These are phyloP conservation scores for Melanotaenia pygmaea DNA, from an alignment of 2,797 vertebrate species.

Conservation along the genomic window DNA sequence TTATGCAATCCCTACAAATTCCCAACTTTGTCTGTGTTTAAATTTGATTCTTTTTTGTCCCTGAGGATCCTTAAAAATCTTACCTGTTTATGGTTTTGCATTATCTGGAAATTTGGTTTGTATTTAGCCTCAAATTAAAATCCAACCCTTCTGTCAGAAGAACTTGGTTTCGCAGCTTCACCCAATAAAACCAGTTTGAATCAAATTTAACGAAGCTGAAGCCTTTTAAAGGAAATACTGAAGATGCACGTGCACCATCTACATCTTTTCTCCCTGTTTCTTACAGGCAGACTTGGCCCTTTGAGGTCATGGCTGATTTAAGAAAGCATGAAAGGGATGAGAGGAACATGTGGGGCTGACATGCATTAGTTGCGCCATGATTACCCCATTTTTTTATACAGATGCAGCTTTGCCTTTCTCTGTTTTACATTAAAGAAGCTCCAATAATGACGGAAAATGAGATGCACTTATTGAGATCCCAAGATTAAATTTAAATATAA, in stretches of 20 bases:
- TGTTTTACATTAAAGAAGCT: background rate
- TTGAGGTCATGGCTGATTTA: conserved; percentile 30
- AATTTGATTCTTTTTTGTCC: too few species aligned
- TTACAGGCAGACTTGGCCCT: conserved; percentile 5
- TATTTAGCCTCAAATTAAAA: too few species aligned
- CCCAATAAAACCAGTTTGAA: background rate
- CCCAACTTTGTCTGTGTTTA: background rate
- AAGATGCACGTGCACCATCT: background rate
- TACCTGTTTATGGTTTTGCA: too few species aligned
- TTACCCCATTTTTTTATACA: conserved; percentile 11
- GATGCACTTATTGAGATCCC: background rate
- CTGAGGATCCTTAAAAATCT: too few species aligned
- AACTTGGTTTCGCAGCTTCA: too few species aligned
- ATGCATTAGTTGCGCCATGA: conserved; percentile 40
- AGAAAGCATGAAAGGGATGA: conserved; percentile 31
- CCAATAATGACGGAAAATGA: background rate
- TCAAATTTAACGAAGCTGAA: background rate
- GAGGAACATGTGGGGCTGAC: conserved; percentile 50
- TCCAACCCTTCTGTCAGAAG: too few species aligned
- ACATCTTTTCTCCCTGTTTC: background rate
- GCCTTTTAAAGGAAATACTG: background rate
- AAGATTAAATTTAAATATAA: background rate
- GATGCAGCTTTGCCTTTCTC: background rate
- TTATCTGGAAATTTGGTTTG: too few species aligned
- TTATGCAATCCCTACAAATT: background rate